These are phyloP conservation scores for Drosophila mojavensis DNA, from an alignment of 1,140 invertebrate species.

Conservation along the genomic window DNA sequence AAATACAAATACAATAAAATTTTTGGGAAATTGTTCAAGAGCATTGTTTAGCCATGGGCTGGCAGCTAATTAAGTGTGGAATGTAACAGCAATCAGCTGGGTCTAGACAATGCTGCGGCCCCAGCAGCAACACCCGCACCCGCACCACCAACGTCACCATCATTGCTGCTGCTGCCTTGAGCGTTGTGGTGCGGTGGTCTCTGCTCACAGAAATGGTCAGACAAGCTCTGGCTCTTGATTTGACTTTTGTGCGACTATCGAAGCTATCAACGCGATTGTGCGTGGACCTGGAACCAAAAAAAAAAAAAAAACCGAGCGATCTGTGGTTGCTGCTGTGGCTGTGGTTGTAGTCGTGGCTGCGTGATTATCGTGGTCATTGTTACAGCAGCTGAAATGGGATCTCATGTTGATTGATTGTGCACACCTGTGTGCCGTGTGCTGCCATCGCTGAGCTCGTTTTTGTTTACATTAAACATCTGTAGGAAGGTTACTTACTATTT, in stretches of 20 bases:
- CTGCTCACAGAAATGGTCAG: slow-evolving; percentile 51
- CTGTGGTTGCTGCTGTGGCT: background rate
- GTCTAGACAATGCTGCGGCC: slow-evolving; percentile 40
- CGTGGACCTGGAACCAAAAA: slow-evolving; percentile 49
- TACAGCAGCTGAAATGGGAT: slow-evolving; percentile 76
- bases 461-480: too few relatives aligned
- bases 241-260: slow-evolving; percentile 14
- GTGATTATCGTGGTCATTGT: slow-evolving; percentile 79
- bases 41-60: slow-evolving; percentile 11
- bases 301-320: background rate
- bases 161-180: background rate
- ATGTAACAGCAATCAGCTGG: slow-evolving; percentile 70
- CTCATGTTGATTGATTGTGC: slow-evolving; percentile 81
- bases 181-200: slow-evolving; percentile 34
- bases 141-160: background rate
- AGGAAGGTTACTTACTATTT: too few relatives aligned
- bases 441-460: slow-evolving; percentile 38
- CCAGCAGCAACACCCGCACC: background rate
- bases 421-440: slow-evolving; percentile 62
- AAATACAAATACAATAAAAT: background rate
- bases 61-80: slow-evolving; percentile 71
- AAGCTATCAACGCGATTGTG: slow-evolving; percentile 69
- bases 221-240: background rate
- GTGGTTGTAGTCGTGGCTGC: slow-evolving; percentile 6
- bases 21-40: slow-evolving; percentile 7